Conservation (phyloP, 1,140 invertebrate genomes). For the Nylanderia fulva region DNA sequence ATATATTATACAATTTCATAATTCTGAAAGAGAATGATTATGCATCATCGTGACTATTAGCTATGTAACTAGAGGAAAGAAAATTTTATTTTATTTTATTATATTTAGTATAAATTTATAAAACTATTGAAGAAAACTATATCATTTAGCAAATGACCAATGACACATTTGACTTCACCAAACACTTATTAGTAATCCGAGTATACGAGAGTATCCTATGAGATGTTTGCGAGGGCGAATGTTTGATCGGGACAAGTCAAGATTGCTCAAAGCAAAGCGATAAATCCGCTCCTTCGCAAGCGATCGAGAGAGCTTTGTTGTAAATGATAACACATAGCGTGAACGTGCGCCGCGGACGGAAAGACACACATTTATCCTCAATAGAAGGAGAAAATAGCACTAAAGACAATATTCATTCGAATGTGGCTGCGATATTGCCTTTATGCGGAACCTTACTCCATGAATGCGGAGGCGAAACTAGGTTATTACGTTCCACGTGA, state of each 20-base stretch:
- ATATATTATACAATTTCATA: background rate
- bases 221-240: conserved; percentile 22
- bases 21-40: background rate
- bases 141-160: background rate
- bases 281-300: conserved; percentile 20
- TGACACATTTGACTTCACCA: conserved; percentile 3
- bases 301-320: background rate
- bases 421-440: background rate
- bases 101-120: background rate
- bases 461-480: background rate
- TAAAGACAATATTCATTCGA: background rate
- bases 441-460: background rate
- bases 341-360: background rate
- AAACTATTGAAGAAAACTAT: background rate
- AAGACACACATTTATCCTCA: background rate
- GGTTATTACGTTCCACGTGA: background rate
- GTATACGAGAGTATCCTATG: no score
- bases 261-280: conserved; percentile 39
- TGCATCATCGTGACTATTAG: background rate
- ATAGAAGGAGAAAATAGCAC: background rate
- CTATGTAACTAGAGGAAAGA: background rate
- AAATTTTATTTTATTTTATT: background rate
- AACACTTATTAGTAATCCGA: conserved; percentile 45
- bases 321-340: background rate
- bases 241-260: conserved; percentile 22